A percentile compares a stretch with the other conserved stretches of the same genome.
phyloP scores from a whole-genome alignment of 2,797 vertebrate genomes.

The Peromyscus melanophrys region DNA sequence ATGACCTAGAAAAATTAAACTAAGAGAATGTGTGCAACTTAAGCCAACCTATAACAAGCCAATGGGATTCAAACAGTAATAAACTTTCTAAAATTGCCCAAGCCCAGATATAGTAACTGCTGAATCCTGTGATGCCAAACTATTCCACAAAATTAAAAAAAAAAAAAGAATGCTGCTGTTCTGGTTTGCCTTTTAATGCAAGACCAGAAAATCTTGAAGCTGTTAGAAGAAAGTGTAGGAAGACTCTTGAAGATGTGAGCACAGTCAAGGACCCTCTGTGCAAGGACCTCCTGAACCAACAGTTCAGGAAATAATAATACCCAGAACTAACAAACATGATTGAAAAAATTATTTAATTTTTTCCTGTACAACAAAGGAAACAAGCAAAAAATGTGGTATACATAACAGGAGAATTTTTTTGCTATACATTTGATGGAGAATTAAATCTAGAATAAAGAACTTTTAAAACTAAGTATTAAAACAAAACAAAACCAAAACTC shows the following conservation, averaged over 20 bases:
- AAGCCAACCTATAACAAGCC: background rate
- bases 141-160: background rate
- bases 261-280: background rate
- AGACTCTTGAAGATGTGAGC: background rate
- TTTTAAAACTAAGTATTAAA: background rate
- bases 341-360: background rate
- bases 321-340: background rate
- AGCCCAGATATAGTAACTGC: background rate
- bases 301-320: background rate
- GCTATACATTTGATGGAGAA: background rate
- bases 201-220: background rate
- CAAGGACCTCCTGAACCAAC: no score
- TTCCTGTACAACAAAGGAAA: background rate
- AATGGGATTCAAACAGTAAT: background rate
- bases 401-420: background rate
- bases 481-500: background rate
- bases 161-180: background rate
- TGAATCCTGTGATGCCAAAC: background rate
- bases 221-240: background rate
- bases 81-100: background rate
- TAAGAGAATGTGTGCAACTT: background rate
- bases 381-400: background rate
- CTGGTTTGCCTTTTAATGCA: background rate
- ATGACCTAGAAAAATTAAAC: background rate
- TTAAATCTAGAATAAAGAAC: background rate